Percentiles rank a stretch among this genome's conserved stretches.
Evolutionary conservation across 2,888 invertebrate genomes (phyloP).

Genomic region (Alentia gelatinosa): DNA sequence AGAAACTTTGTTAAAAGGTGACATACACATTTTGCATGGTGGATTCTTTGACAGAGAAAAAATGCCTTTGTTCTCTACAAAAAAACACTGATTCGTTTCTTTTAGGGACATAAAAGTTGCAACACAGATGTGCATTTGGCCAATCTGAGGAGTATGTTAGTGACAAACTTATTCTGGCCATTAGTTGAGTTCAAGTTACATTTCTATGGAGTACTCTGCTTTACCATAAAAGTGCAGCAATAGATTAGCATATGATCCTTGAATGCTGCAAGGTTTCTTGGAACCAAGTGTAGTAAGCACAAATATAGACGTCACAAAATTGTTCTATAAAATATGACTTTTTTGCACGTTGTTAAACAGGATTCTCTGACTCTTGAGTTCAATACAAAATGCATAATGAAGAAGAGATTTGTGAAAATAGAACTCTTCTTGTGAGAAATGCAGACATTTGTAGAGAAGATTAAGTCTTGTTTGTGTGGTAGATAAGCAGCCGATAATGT

Average conservation of each 20-base stretch:
- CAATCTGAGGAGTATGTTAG: neutral
- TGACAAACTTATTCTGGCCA: neutral
- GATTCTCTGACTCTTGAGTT: neutral
- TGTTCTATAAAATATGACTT: neutral
- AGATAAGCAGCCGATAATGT: neutral
- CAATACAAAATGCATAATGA: neutral
- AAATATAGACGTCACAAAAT: neutral
- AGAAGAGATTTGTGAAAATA: neutral
- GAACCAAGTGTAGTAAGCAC: neutral
- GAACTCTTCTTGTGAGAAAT: neutral
- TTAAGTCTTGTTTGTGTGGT: neutral
- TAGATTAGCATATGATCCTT: neutral
- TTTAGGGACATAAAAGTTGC: neutral
- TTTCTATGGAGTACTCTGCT: neutral
- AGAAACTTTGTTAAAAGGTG: neutral
- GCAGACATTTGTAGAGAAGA: neutral
- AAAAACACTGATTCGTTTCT: no score
- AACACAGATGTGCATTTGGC: neutral
- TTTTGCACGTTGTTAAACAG: neutral
- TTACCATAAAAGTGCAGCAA: neutral
- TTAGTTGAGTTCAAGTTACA: neutral
- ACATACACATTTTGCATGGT: neutral
- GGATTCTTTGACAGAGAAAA: neutral
- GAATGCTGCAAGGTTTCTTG: neutral
- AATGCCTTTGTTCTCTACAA: neutral